Base-by-base conservation (phyloP, 1,140 invertebrate species). In the Pemphigus obesinymphae region DNA sequence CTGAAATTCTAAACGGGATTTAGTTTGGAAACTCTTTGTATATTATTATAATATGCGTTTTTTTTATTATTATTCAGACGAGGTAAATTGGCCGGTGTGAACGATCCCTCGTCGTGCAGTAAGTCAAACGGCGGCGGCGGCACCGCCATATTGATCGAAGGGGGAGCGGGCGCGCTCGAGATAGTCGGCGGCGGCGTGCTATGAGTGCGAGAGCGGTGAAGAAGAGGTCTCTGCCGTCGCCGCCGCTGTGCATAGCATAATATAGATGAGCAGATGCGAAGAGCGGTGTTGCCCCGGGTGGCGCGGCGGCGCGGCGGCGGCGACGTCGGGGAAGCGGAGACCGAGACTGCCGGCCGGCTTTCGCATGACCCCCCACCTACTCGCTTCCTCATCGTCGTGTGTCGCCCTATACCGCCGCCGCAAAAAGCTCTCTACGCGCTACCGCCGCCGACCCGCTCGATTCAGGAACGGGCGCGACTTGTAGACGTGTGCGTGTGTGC, bases 261-360 rank as follows among this genome's bases (percentile, higher is more conserved):
- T 4, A 43, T 6, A 45, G 2, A 20, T 48, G 80, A 68, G 58
- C 29, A 45, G 63, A 40, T 23, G 37, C 1, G 34, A 48, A 43
- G 29, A 55, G 43, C 3, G 48, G 82, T 13, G 70, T 31, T 40
- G 61, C 2, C 43, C 10, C 43, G 43, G 4, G 8, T 13, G 43
- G 43, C 43, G 43, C 1, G 43, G 43, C 1, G 43, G 10, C 5
- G 10, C 1, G 43, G 43, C 10, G 37, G 4, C 4, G 4, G 10
- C 37, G 10, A 45, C 10, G 43, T 7, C 10, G n/a, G 80, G 63
- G 37, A 55, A 6, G 43, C 10, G n/a, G 80, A 45, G 37, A 55
- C 5, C 63, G 45, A 58, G 11, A 70, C 50, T 48, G 81, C 81
- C 81, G 45, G 66, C 82, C 82, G 70, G 80, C 66, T 82, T 68